Conservation (phyloP, 2,797 vertebrate genomes). For the Vespertilio murinus region DNA sequence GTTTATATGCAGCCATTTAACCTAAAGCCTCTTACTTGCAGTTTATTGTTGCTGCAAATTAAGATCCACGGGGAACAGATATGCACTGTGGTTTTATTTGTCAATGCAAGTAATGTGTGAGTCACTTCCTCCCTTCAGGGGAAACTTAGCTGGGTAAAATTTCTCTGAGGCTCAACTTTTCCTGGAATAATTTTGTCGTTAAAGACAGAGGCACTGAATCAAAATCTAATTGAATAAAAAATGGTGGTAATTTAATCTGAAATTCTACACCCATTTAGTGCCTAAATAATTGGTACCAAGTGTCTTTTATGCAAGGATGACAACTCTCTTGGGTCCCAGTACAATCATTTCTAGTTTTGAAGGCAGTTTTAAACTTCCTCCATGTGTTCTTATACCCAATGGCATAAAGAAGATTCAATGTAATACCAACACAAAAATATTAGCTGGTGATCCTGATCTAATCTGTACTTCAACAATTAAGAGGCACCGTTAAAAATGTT, state of each 20-base stretch:
- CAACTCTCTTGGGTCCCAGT: slow-evolving; percentile 10
- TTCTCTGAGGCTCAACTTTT: slow-evolving; percentile 63
- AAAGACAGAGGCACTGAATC: slow-evolving; percentile 64
- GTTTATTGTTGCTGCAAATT: slow-evolving; percentile 64
- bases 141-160: slow-evolving; percentile 46
- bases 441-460: neutral
- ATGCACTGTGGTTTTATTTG: slow-evolving; percentile 60
- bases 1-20: slow-evolving; percentile 59
- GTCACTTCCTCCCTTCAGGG: slow-evolving; percentile 55
- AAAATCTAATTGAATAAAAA: slow-evolving; percentile 69
- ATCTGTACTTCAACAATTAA: slow-evolving; percentile 29
- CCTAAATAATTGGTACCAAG: slow-evolving; percentile 43
- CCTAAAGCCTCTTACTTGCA: slow-evolving; percentile 59
- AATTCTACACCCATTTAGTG: slow-evolving; percentile 40
- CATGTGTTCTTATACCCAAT: neutral
- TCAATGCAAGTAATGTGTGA: slow-evolving; percentile 45
- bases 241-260: slow-evolving; percentile 56
- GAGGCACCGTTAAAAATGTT: neutral
- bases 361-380: slow-evolving; percentile 24
- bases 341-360: slow-evolving; percentile 40
- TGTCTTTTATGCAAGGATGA: slow-evolving; percentile 23
- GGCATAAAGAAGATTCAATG: neutral
- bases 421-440: neutral
- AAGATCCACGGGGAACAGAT: slow-evolving; percentile 66
- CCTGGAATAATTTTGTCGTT: slow-evolving; percentile 62